Evolutionary conservation across 2,888 invertebrate genomes (phyloP).

Genomic region (Lysandra coridon): DNA sequence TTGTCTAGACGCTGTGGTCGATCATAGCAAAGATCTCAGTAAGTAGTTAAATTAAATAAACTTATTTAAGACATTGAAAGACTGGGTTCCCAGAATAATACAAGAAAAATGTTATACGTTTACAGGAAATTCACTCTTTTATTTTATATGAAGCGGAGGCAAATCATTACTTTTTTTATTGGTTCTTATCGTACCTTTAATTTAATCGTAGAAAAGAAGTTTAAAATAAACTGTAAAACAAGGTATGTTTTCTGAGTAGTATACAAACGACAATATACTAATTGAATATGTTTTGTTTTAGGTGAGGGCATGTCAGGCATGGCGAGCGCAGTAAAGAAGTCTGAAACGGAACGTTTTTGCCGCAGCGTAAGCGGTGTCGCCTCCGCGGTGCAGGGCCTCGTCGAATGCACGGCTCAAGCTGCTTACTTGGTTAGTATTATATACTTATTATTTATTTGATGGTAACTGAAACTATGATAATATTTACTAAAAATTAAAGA

Average conservation of each 20-base stretch:
- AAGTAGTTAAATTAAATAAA: slow-evolving; percentile 45
- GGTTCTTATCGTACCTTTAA: no score
- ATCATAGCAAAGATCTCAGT: slow-evolving; percentile 90
- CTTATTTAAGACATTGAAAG: no score
- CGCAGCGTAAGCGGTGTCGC: slow-evolving; percentile 91
- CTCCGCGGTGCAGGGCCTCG: slow-evolving; percentile 92
- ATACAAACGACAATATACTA: no score
- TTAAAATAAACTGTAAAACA: no score
- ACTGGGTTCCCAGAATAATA: no score
- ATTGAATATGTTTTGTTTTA: slow-evolving; percentile 43
- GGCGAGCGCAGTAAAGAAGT: slow-evolving; percentile 93
- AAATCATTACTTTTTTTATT: no score
- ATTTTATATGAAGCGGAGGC: no score
- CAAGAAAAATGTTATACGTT: no score
- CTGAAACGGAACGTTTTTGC: slow-evolving; percentile 92
- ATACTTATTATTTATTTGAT: neutral
- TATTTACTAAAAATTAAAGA: no score
- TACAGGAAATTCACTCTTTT: no score
- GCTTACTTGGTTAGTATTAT: slow-evolving; percentile 86
- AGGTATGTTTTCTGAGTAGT: no score
- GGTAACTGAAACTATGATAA: neutral
- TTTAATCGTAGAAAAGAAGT: no score
- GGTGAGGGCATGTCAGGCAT: slow-evolving; percentile 97
- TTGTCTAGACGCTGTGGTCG: slow-evolving; percentile 94
- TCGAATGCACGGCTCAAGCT: slow-evolving; percentile 96